phyloP scores from a whole-genome alignment of 2,113 vertebrate genomes.

The Elgaria multicarinata region DNA sequence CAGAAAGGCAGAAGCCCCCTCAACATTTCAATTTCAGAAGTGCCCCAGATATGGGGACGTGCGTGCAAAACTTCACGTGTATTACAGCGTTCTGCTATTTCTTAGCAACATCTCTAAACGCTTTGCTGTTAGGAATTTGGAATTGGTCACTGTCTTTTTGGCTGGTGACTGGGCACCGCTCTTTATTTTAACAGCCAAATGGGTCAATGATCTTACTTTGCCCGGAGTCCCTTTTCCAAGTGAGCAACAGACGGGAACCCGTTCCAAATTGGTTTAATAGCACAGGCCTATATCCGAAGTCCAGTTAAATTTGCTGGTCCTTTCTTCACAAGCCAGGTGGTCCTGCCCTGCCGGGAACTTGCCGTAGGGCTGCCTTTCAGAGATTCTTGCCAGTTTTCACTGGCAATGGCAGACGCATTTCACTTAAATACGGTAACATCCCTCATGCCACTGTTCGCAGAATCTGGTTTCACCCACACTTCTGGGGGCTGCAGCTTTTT shows the following conservation, averaged over 20 bases:
- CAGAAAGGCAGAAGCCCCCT: background rate
- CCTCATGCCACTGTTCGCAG: too few relatives aligned
- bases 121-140: background rate
- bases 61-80: background rate
- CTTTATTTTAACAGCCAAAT: background rate
- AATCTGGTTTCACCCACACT: background rate
- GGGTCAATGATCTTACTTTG: background rate
- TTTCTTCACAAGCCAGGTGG: background rate
- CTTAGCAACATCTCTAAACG: background rate
- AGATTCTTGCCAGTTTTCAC: background rate
- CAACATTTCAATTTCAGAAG: background rate
- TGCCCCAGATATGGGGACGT: background rate
- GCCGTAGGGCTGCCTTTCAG: background rate
- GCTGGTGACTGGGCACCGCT: background rate
- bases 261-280: background rate
- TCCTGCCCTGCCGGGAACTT: background rate
- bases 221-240: background rate
- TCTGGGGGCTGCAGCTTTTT: background rate
- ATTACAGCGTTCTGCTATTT: background rate
- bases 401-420: background rate
- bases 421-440: background rate
- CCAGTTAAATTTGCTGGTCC: background rate
- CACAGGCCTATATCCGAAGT: background rate
- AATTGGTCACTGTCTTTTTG: too few relatives aligned
- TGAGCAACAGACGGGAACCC: background rate